A percentile compares a stretch with the other conserved stretches of the same genome.
phyloP scores from a whole-genome alignment of 2,888 invertebrate species.

The Metacarcinus magister region DNA sequence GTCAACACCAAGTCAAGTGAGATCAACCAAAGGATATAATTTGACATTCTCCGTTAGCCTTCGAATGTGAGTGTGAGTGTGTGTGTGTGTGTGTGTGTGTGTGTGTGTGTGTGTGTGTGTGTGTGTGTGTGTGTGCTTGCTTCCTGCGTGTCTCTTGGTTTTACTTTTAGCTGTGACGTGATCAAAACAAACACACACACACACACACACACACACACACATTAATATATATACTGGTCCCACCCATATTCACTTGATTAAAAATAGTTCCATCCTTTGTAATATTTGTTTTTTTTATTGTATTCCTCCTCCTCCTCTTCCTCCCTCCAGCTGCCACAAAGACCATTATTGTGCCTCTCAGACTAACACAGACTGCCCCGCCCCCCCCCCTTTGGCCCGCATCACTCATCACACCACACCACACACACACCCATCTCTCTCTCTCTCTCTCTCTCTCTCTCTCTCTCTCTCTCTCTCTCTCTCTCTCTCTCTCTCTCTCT shows the following conservation, averaged over 20 bases:
- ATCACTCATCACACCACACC: not conserved
- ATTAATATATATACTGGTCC: not conserved
- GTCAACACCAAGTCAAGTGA: no score
- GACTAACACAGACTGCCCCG: not conserved
- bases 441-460: constrained; percentile 49
- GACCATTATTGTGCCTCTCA: not conserved
- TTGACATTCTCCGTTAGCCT: no score
- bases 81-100: no score
- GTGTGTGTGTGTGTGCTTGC: no score
- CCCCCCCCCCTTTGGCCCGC: not conserved
- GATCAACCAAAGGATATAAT: no score
- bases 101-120: not conserved
- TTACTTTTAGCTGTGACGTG: not conserved
- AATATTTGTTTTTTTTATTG: not conserved
- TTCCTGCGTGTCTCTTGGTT: not conserved
- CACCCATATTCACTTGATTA: not conserved
- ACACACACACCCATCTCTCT: not conserved
- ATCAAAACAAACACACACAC: not conserved
- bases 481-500: constrained; percentile 30
- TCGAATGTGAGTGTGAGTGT: no score
- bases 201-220: constrained; percentile 15
- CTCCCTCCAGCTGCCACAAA: not conserved
- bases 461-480: not conserved
- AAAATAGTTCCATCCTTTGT: not conserved
- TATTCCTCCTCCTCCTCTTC: not conserved